Conservation (phyloP, 2,888 invertebrate species). For the Heteromurus nitidus region DNA sequence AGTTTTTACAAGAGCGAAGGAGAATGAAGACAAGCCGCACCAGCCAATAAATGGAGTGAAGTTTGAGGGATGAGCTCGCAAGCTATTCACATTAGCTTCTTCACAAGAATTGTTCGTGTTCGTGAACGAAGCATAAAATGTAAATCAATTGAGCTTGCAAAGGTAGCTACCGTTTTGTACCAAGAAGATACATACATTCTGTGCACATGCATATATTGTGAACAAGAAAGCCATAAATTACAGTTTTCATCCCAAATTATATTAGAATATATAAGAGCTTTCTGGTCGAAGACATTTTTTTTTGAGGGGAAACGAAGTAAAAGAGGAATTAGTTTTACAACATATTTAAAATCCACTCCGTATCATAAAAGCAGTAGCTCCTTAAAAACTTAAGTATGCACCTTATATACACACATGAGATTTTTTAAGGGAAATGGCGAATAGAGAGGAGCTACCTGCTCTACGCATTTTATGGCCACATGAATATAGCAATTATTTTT, state of each 20-base stretch:
- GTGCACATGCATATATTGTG: no score
- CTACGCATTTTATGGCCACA: slow-evolving; percentile 63
- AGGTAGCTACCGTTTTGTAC: no score
- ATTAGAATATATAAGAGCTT: background rate
- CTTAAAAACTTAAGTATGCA: no score
- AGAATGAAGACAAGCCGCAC: no score
- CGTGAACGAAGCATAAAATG: no score
- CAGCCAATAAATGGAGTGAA: slow-evolving; percentile 12
- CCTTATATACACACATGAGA: no score
- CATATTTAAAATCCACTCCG: slow-evolving; percentile 30
- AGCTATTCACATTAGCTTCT: no score
- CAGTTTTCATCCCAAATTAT: slow-evolving; percentile 22
- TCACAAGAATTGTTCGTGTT: no score
- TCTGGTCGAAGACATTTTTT: background rate
- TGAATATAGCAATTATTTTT: no score
- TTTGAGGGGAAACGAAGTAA: background rate
- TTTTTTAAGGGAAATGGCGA: no score
- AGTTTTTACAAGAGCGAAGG: slow-evolving; percentile 19
- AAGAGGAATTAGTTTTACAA: slow-evolving; percentile 31
- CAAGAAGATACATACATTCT: no score
- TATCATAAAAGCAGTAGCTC: slow-evolving; percentile 16
- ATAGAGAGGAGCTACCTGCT: slow-evolving; percentile 57
- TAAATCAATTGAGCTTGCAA: slow-evolving; percentile 12
- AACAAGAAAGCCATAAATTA: slow-evolving; percentile 36
- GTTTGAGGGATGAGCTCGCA: no score